Conservation (phyloP, 2,888 invertebrate genomes). For the Ectemnius cavifrons region DNA sequence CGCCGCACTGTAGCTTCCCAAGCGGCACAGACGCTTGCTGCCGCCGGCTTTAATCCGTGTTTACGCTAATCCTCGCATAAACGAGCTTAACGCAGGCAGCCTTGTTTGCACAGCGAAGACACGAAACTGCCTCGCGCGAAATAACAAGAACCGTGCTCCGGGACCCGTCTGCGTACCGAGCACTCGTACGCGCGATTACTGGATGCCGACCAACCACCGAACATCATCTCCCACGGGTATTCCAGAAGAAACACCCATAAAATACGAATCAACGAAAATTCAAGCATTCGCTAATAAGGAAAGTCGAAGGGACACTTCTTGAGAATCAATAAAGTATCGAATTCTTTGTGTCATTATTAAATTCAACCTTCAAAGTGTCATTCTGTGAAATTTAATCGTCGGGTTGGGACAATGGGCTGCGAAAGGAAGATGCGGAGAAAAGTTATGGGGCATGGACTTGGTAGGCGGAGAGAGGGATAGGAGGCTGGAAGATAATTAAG, state of each 20-base stretch:
- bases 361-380: not conserved
- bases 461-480: not conserved
- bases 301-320: too few species aligned
- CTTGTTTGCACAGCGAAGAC: constrained; percentile 25
- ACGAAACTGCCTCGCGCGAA: constrained; percentile 12
- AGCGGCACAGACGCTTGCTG: constrained; percentile 1
- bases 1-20: not conserved
- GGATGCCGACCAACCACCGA: too few species aligned
- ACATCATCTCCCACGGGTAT: too few species aligned
- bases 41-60: constrained; percentile 45
- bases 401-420: not conserved
- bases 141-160: constrained; percentile 14
- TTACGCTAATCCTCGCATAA: constrained; percentile 48
- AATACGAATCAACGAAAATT: too few species aligned
- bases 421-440: not conserved
- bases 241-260: too few species aligned
- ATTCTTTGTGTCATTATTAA: not conserved
- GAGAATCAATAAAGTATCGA: not conserved
- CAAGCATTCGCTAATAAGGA: too few species aligned
- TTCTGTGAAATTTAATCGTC: constrained; percentile 3
- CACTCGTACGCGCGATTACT: too few species aligned
- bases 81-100: constrained; percentile 25
- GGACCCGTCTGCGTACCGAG: too few species aligned
- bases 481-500: constrained; percentile 1
- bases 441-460: not conserved